Base-by-base conservation (phyloP, 2,888 invertebrate genomes). In the Glaucopsyche alexis region DNA sequence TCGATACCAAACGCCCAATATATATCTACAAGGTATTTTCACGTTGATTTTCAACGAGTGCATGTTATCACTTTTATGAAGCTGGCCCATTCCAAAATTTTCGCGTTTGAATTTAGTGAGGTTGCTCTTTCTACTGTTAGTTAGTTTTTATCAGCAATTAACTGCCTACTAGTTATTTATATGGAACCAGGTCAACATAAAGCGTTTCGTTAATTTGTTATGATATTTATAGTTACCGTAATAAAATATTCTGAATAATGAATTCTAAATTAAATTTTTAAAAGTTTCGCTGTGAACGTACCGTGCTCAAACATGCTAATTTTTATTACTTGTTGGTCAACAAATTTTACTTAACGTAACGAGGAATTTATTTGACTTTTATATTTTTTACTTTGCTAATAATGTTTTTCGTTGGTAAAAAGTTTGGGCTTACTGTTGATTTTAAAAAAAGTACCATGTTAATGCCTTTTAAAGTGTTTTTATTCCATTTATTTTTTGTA, bases 231-330 rank as follows among this genome's bases (percentile, higher is more conserved):
- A 60, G 13, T 60, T 29, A 60, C 13, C 29, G 0, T 29, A 29
- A 38, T 60, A 29, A 29, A 60, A 60, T 60, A 60, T 29, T 29
- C 29, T 60, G 29, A 60, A 60, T 60, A 55, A 52, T 52, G 7
- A 19, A 19, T 60, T 7, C 60, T 13, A 60, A 60, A 60, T 60
- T 29, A 13, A 60, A 60, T 29, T 60, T 38, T 60, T 55, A 13
- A 29, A 60, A 38, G 29, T 38, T 60, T 29, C 29, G 13, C 13
- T 29, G 55, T 19, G 8, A 4, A 55, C 5, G 16, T 9, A 38
- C 38, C 14, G 66, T 9, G 16, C 42, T 66, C 4, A 8, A 42
- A 16, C 66, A 66, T 42, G 66, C 40, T 6, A 42, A 66, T 66
- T 42, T 66, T 66, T 11, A 66, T 42, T n/a, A 9, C 42, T 7